Evolutionary conservation across 1,140 invertebrate species (phyloP).

Genomic region (Calliopsis andreniformis): DNA sequence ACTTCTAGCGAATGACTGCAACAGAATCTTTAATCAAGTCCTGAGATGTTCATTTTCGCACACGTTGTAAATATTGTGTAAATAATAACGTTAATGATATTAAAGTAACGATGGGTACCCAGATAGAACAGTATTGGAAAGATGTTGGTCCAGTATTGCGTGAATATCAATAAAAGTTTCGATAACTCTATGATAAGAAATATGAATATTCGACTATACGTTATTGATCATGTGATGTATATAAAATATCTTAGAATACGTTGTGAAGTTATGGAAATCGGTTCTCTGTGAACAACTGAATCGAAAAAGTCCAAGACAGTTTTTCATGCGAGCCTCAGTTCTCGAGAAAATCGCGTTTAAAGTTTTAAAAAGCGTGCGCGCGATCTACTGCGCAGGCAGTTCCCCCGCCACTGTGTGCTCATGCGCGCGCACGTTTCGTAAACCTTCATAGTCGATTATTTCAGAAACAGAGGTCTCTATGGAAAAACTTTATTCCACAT

Average conservation of each 20-base stretch:
- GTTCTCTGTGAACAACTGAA: no score
- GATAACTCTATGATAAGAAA: not conserved
- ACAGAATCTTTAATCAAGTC: not conserved
- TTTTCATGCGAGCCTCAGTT: no score
- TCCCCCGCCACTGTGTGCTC: no score
- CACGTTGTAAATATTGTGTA: conserved; percentile 24
- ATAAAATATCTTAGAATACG: not conserved
- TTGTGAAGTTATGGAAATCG: no score
- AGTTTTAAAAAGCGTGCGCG: no score
- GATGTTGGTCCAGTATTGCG: conserved; percentile 1
- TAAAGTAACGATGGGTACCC: conserved; percentile 3
- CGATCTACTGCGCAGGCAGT: no score
- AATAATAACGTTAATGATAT: conserved; percentile 18
- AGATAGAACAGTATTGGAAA: not conserved
- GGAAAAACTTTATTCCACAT: not conserved
- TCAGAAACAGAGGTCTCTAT: not conserved
- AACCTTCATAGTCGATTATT: no score
- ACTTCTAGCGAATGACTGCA: no score
- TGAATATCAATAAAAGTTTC: not conserved
- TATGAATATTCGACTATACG: not conserved
- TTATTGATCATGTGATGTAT: not conserved
- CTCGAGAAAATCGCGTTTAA: no score
- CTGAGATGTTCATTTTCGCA: conserved; percentile 15
- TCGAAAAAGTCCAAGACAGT: no score
- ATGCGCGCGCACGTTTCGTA: no score